Conservation (phyloP, 2,113 vertebrate species). For the Tragelaphus strepsiceros region DNA sequence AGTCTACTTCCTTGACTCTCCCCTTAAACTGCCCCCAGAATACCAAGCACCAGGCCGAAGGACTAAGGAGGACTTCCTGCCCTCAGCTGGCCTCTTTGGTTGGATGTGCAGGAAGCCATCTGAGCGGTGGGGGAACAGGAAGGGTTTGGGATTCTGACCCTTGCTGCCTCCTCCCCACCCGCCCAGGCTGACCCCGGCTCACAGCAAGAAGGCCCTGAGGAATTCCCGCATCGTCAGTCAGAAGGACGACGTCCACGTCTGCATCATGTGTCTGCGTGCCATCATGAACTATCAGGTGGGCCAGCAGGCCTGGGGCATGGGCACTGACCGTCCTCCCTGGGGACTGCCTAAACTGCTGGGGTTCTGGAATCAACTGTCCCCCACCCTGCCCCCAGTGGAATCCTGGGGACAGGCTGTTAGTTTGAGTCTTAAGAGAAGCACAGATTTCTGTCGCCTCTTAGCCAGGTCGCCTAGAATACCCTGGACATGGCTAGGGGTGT, state of each 20-base stretch:
- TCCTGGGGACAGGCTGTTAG: background rate
- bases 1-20: background rate
- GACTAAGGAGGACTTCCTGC: background rate
- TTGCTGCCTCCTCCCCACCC: background rate
- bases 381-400: background rate
- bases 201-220: constrained; percentile 88
- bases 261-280: constrained; percentile 97
- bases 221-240: constrained; percentile 85
- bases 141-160: background rate
- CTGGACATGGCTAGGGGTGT: background rate
- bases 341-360: background rate
- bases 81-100: background rate
- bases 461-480: background rate
- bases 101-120: background rate
- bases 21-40: background rate
- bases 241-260: constrained; percentile 95
- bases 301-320: fast-evolving
- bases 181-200: constrained; percentile 78
- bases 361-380: background rate
- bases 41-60: background rate
- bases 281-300: constrained; percentile 99
- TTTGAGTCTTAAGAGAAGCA: background rate
- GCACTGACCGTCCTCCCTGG: background rate
- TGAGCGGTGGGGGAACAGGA: background rate
- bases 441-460: background rate